Evolutionary conservation across 2,797 vertebrate genomes (phyloP).

Genomic region (Pseudopleuronectes americanus): DNA sequence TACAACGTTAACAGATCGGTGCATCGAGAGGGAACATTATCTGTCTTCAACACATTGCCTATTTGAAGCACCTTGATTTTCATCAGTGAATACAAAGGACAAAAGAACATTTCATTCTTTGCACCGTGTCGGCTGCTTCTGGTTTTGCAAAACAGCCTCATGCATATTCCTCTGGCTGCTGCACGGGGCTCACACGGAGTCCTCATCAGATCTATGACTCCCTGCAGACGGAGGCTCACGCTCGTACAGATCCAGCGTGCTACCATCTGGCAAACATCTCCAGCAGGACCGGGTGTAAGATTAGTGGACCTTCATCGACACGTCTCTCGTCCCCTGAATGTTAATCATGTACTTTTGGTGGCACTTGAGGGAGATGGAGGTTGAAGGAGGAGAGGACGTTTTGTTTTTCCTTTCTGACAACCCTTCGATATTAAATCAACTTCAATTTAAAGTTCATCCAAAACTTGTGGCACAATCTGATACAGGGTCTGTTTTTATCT

Average conservation of each 20-base stretch:
- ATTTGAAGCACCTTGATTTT: not conserved
- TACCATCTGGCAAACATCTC: constrained; percentile 60
- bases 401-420: too few species aligned
- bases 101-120: constrained; percentile 3
- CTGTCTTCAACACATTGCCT: not conserved
- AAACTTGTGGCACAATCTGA: too few species aligned
- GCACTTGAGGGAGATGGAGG: too few species aligned
- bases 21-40: not conserved
- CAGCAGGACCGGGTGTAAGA: constrained; percentile 14
- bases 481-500: too few species aligned
- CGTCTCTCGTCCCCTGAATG: too few species aligned
- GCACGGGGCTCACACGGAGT: constrained; percentile 1
- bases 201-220: constrained; percentile 37
- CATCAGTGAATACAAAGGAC: not conserved
- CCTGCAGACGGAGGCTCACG: constrained; percentile 15
- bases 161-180: constrained; percentile 14
- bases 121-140: not conserved
- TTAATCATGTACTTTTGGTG: too few species aligned
- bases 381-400: too few species aligned
- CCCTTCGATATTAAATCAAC: too few species aligned
- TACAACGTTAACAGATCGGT: not conserved
- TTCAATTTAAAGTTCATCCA: too few species aligned
- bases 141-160: not conserved
- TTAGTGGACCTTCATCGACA: too few species aligned
- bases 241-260: constrained; percentile 7